Evolutionary conservation across 2,113 vertebrate genomes (phyloP).

Genomic region (Muntiacus reevesi): DNA sequence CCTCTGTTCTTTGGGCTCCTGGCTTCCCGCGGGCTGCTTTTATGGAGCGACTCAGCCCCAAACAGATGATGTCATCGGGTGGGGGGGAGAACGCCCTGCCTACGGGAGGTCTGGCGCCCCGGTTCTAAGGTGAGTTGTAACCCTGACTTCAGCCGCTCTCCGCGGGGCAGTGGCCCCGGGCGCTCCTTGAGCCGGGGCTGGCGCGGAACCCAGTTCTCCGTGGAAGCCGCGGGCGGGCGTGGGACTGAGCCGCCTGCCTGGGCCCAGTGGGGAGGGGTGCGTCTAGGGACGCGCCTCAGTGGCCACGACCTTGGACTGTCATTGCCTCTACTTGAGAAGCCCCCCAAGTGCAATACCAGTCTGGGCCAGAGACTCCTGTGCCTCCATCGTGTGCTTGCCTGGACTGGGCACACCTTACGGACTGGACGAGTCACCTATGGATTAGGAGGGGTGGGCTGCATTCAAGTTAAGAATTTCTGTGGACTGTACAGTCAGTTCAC

Average conservation of each 20-base stretch:
- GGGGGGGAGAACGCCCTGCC: slow-evolving; percentile 63
- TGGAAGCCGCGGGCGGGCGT: not conserved
- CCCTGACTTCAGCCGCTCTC: not conserved
- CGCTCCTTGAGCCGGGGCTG: not conserved
- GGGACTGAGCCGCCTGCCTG: not conserved
- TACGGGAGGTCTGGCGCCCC: slow-evolving; percentile 45
- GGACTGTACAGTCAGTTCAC: not conserved
- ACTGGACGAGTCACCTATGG: not conserved
- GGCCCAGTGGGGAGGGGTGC: not conserved
- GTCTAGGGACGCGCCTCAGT: not conserved
- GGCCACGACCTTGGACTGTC: not conserved
- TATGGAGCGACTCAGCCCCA: slow-evolving; percentile 73
- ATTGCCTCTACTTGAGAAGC: not conserved
- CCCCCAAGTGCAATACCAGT: not conserved
- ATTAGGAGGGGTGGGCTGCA: not conserved
- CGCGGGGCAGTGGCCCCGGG: not conserved
- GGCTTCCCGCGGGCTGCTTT: slow-evolving; percentile 60
- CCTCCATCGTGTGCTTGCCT: not conserved
- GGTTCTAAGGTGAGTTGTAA: slow-evolving; percentile 25
- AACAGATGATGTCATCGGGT: slow-evolving; percentile 78
- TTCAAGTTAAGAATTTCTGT: not conserved
- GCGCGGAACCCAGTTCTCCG: not conserved
- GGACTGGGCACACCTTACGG: not conserved
- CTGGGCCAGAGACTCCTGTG: not conserved
- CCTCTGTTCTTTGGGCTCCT: not conserved